Conservation (phyloP, 2,113 vertebrate species). For the Cisticola juncidis region DNA sequence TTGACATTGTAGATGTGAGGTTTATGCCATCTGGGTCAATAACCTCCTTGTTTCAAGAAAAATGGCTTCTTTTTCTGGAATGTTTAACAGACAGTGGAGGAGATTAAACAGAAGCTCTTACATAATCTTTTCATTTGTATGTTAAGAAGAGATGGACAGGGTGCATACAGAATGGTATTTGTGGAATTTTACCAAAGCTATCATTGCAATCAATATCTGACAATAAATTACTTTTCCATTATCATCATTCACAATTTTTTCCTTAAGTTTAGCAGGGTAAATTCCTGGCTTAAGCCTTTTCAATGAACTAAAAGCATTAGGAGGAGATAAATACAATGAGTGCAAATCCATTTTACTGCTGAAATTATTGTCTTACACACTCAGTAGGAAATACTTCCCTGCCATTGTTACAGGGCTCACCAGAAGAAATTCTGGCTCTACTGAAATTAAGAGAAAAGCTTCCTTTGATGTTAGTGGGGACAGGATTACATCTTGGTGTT, state of each 20-base stretch:
- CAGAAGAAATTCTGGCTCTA: background rate
- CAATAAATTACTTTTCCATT: conserved; percentile 17
- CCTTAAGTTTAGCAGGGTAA: background rate
- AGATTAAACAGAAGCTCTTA: conserved; percentile 57
- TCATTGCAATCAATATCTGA: background rate
- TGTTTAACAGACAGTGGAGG: conserved; percentile 46
- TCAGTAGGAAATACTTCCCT: background rate
- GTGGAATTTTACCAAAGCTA: background rate
- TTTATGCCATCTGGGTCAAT: conserved; percentile 52
- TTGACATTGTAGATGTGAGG: conserved; percentile 60
- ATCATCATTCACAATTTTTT: background rate
- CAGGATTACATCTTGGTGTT: background rate
- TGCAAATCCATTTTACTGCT: conserved; percentile 23
- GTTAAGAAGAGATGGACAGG: background rate
- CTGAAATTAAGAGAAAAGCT: background rate
- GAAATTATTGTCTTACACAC: background rate
- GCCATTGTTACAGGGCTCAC: background rate
- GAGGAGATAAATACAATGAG: conserved; percentile 11
- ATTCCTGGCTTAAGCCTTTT: background rate
- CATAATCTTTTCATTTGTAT: conserved; percentile 66
- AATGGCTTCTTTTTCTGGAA: conserved; percentile 44
- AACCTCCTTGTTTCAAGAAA: conserved; percentile 57
- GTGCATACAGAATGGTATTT: conserved; percentile 38
- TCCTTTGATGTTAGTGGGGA: background rate
- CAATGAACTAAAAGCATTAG: conserved; percentile 29